Evolutionary conservation across 1,140 invertebrate genomes (phyloP).

Genomic region (Cepaea nemoralis): DNA sequence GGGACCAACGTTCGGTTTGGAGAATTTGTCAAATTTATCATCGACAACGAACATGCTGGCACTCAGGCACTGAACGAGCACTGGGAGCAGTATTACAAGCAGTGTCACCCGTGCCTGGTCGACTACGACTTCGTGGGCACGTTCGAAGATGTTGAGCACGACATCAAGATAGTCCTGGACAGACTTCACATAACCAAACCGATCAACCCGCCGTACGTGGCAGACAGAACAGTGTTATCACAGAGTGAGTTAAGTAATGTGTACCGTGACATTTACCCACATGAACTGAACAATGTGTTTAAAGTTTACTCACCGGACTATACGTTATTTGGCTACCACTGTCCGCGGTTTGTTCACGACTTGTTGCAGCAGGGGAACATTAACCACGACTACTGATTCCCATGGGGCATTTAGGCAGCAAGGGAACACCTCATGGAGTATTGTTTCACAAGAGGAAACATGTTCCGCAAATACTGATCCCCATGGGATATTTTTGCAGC

Average conservation of each 20-base stretch:
- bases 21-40: slow-evolving; percentile 88
- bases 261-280: slow-evolving; percentile 48
- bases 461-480: no score
- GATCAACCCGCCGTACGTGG: slow-evolving; percentile 54
- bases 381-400: slow-evolving; percentile 41
- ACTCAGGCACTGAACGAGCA: slow-evolving; percentile 82
- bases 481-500: no score
- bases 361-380: slow-evolving; percentile 30
- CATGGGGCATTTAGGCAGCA: no score
- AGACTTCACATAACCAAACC: slow-evolving; percentile 44
- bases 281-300: slow-evolving; percentile 52
- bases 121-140: slow-evolving; percentile 92
- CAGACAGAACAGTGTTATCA: slow-evolving; percentile 53
- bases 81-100: slow-evolving; percentile 85
- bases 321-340: slow-evolving; percentile 61
- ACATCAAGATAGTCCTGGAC: slow-evolving; percentile 71
- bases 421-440: no score
- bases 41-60: slow-evolving; percentile 75
- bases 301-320: slow-evolving; percentile 63
- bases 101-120: slow-evolving; percentile 90
- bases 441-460: no score
- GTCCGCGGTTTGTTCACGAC: slow-evolving; percentile 53
- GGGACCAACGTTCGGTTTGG: slow-evolving; percentile 88
- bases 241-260: slow-evolving; percentile 52
- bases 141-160: slow-evolving; percentile 84